Evolutionary conservation across 1,140 invertebrate genomes (phyloP), one percentile per base, ranked within the genome.

Genomic region (Tetramorium parvispinum): DNA sequence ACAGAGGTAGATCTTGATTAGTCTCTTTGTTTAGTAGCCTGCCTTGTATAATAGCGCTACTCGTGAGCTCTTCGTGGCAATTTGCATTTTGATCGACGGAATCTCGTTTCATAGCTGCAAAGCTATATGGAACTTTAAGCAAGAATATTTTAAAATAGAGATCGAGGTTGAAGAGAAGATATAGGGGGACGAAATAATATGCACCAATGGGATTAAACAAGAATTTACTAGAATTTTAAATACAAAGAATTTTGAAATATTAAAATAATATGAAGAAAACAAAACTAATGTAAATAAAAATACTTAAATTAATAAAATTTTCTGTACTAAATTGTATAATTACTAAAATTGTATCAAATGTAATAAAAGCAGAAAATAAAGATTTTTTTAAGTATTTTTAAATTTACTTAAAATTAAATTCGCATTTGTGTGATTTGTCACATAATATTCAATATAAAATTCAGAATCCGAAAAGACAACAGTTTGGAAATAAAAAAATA

Each of bases 21-120:
- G 87, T 83, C 70, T 82, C 87, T 89, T 89, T 89, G 88, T 89
- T 89, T 88, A 73, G 70, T 59, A 49, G 68, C 16, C 37, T 65
- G 65, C 66, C 85, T 85, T 88, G 88, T 81, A 76, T 77, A 88
- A 88, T 86, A 77, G 53, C 76, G 73, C 46, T 37, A 75, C 70
- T 57, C 13, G 51, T 37, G 46, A 43, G 18, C 27, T 27, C 32
- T 40, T 51, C 53, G 16, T n/a, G 1, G 18, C 18, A 73, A 75
- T 83, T 85, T 85, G 61, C 82, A 85, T 85, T 77, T 77, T 65
- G 37, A 71, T 82, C 66, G 51, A 55, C 18, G 2, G 57, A 79
- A 51, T 79, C 18, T 79, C 59, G 3, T 79, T 66, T 78, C 57
- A 21, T 18, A 46, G 18, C 43, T 27, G 43, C 76, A 37, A 51